Percentiles rank a stretch among this genome's conserved stretches.
These are phyloP conservation scores for Lucilia sericata DNA, from an alignment of 1,140 invertebrate species.

Conservation along the genomic window DNA sequence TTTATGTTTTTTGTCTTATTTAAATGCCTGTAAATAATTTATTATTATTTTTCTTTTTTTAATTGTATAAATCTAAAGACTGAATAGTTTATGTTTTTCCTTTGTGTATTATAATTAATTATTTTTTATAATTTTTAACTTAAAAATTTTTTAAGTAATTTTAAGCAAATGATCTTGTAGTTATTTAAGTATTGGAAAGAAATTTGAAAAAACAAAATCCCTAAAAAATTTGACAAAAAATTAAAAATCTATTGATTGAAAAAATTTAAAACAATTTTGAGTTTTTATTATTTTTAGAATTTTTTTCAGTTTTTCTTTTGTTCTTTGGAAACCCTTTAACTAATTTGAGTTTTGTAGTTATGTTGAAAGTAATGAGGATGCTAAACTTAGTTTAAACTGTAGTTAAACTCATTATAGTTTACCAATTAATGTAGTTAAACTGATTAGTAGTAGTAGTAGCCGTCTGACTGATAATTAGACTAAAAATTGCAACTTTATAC, in stretches of 20 bases:
- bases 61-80: slow-evolving; percentile 33
- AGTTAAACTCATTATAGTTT: too few relatives aligned
- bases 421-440: too few relatives aligned
- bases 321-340: too few relatives aligned
- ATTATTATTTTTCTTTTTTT: background rate
- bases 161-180: background rate
- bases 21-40: background rate
- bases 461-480: too few relatives aligned
- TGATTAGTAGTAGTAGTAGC: too few relatives aligned
- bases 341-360: too few relatives aligned
- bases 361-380: too few relatives aligned
- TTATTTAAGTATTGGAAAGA: background rate
- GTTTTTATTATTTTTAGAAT: slow-evolving; percentile 15
- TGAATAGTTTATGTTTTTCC: slow-evolving; percentile 29
- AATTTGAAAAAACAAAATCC: background rate
- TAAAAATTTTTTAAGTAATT: slow-evolving; percentile 14
- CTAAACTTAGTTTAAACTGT: too few relatives aligned
- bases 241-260: slow-evolving; percentile 8
- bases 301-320: background rate
- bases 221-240: background rate
- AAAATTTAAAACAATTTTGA: background rate
- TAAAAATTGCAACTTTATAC: too few relatives aligned
- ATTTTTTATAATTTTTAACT: background rate
- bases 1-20: background rate
- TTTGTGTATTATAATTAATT: background rate